Evolutionary conservation across 2,888 invertebrate species (phyloP), one percentile per base, ranked within the genome.

Genomic region (Leptopilina drosophilae): DNA sequence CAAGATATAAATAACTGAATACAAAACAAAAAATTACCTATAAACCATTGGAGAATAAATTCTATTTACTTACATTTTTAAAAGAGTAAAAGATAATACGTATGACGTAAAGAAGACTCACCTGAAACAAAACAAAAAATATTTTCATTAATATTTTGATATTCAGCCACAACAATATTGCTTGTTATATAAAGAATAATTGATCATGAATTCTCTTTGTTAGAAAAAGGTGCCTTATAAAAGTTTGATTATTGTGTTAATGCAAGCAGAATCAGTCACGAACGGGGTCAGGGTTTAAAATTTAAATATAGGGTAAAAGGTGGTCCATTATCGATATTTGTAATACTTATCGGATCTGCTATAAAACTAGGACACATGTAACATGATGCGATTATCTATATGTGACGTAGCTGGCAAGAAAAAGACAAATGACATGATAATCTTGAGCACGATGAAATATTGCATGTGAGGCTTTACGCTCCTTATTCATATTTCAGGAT

Each of bases 281-380:
- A 40, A 66, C 42, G 40, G 3, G 46, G 46, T 66, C 66, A 66
- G 66, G 46, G 40, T 40, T 40, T 42, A n/a, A 42, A 66, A 66
- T 66, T 66, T 42, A 66, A 66, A 42, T 66, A 66, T 66, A 40
- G 66, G 40, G 66, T 42, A 66, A 66, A 66, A 66, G 42, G 66
- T 66, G 66, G 66, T 66, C 66, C 66, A 66, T 66, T 66, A 66
- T 66, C 66, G 66, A 66, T 42, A 42, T 66, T 66, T 14, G n/a
- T 66, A 66, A 66, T 40, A 66, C 66, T 66, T 66, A 66, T 66
- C 46, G 66, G 42, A 42, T 66, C 66, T 40, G 42, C 14, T 66
- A 46, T 66, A 66, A 66, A 66, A 66, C 46, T 66, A 42, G 66
- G 66, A 66, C 66, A 42, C 42, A 14, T 66, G 66, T 66, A 66